Evolutionary conservation across 2,888 invertebrate species (phyloP).

Genomic region (Brenthis hecate): DNA sequence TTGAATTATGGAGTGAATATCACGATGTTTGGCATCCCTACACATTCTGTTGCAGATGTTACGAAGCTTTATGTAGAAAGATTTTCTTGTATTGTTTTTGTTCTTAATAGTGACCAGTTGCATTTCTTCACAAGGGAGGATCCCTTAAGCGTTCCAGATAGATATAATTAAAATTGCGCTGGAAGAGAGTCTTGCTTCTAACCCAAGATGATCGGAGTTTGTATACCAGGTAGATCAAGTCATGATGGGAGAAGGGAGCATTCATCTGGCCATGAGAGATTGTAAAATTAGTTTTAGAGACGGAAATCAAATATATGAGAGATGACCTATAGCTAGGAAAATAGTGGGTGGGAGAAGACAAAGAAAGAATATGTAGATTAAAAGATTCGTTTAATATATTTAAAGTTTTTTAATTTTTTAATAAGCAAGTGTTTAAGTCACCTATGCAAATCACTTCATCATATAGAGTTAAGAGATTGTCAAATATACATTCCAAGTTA

Average conservation of each 20-base stretch:
- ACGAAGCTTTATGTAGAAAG: conserved; percentile 24
- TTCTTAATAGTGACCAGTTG: conserved; percentile 33
- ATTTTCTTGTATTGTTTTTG: conserved; percentile 23
- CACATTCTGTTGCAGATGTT: conserved; percentile 17
- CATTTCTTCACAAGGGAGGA: conserved; percentile 14
- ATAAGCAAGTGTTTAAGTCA: neutral
- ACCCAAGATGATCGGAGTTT: conserved; percentile 7
- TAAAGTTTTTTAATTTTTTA: conserved; percentile 22
- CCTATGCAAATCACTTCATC: neutral
- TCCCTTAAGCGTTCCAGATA: conserved; percentile 19
- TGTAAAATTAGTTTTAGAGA: conserved; percentile 22
- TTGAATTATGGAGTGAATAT: conserved; percentile 19
- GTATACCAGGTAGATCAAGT: conserved; percentile 20
- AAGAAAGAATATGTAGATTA: conserved; percentile 16
- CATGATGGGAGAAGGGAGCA: conserved; percentile 36
- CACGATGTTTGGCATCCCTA: conserved; percentile 24
- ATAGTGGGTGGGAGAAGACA: conserved; percentile 18
- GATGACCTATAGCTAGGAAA: conserved; percentile 22
- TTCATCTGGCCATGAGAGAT: conserved; percentile 31
- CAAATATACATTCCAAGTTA: conserved; percentile 19
- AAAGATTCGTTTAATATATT: neutral
- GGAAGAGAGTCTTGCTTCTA: conserved; percentile 30
- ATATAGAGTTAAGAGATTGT: conserved; percentile 7
- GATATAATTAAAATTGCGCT: conserved; percentile 30
- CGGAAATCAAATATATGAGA: conserved; percentile 19